These are phyloP conservation scores for Trichonephila inaurata DNA, from an alignment of 1,140 invertebrate genomes.

Conservation along the genomic window DNA sequence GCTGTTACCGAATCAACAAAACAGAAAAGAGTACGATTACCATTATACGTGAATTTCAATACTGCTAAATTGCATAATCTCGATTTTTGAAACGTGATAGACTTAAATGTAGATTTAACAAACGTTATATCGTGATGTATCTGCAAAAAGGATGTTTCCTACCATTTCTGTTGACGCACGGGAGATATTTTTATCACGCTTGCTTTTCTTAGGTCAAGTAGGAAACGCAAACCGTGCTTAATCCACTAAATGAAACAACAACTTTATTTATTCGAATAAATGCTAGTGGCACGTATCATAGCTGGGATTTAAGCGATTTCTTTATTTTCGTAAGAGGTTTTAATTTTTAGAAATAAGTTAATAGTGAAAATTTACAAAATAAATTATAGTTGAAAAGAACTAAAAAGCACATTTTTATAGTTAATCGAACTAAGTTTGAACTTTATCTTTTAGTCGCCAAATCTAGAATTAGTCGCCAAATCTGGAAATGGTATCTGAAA, in stretches of 20 bases:
- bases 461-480: no score
- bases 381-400: no score
- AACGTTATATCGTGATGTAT: not conserved
- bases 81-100: not conserved
- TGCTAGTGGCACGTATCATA: no score
- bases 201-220: not conserved
- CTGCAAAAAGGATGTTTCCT: not conserved
- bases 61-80: not conserved
- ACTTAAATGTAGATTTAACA: not conserved
- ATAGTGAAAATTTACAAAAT: no score
- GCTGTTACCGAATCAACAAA: not conserved
- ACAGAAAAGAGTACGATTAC: not conserved
- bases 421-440: no score
- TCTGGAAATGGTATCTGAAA: no score
- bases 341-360: no score
- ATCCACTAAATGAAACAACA: no score
- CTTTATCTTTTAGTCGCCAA: no score
- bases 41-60: not conserved
- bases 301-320: no score
- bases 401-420: no score
- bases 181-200: slow-evolving; percentile 7
- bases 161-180: not conserved
- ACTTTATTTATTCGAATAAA: not conserved
- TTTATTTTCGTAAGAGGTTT: not conserved
- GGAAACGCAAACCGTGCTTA: not conserved